phyloP scores from a whole-genome alignment of 2,797 vertebrate species.

The Darevskia mixta region DNA sequence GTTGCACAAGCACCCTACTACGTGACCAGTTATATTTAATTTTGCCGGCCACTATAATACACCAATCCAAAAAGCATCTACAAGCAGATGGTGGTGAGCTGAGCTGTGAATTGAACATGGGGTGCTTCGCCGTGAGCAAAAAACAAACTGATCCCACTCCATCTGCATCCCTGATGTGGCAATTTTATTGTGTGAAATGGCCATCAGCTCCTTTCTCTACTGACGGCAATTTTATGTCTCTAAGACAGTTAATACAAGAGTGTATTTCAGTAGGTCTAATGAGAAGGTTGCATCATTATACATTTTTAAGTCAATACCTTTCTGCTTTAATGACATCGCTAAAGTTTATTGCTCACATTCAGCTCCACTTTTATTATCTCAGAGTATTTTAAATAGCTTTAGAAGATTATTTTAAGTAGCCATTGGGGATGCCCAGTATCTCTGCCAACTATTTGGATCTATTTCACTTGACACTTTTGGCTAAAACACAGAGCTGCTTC shows the following conservation, averaged over 20 bases:
- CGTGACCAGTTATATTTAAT: background rate
- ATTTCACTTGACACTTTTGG: conserved; percentile 40
- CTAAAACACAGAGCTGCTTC: background rate
- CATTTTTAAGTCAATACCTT: conserved; percentile 36
- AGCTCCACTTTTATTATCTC: conserved; percentile 31
- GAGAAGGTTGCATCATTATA: conserved; percentile 38
- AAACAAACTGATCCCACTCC: background rate
- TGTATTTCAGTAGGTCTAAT: conserved; percentile 35
- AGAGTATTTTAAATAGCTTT: conserved; percentile 28
- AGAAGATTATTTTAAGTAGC: conserved; percentile 42
- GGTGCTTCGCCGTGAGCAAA: background rate
- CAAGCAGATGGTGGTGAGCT: background rate
- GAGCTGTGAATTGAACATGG: background rate
- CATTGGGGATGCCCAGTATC: background rate
- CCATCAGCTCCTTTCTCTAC: background rate
- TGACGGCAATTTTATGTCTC: conserved; percentile 4
- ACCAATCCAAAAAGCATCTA: background rate
- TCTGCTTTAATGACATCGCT: conserved; percentile 11
- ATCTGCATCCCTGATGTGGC: background rate
- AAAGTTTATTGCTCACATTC: conserved; percentile 7
- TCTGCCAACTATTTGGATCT: conserved; percentile 54
- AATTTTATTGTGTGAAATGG: conserved; percentile 10
- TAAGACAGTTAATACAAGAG: conserved; percentile 14
- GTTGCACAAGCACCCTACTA: background rate
- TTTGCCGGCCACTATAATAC: background rate